Base-by-base conservation (phyloP, 2,888 invertebrate genomes). In the Parnassius mnemosyne region DNA sequence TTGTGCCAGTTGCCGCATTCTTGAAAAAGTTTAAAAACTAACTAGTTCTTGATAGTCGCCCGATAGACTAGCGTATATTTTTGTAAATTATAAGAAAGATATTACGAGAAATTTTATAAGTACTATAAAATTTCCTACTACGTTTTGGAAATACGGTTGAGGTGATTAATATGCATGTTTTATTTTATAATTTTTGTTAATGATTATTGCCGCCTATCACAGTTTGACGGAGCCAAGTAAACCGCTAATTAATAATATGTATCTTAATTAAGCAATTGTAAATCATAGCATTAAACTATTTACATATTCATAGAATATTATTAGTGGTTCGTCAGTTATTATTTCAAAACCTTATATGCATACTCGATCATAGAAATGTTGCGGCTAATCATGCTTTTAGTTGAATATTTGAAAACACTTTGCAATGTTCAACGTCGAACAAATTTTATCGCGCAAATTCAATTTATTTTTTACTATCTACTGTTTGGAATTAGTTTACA, bases 291-390 rank as follows among this genome's bases (percentile, higher is more conserved):
- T 67, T 65, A 60, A 63, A 65, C 62, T 66, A 70, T 70, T 71
- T 64, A 68, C 67, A 70, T 70, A 69, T 69, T 64, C 63, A 64
- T 64, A 50, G 63, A 51, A 60, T 60, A 64, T 60, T 64, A 64
- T 60, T 60, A 64, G 53, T 10, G 53, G 60, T 64, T 64, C 60
- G 53, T 42, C 53, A 60, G 53, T 57, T 64, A 64, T 60, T 64
- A 63, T 59, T 64, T 52, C 49, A 60, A 47, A 57, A 53, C 63
- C 60, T 64, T 64, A 60, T 64, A 64, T 64, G 57, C 57, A 64
- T 64, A 60, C 16, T 53, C 57, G 41, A 60, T 65, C 69, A 67
- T 73, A 72, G 71, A 71, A 67, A 71, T 69, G 68, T 69, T 69
- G 57, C 62, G 61, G 63, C 65, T 67, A 69, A 69, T 68, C 66